Percentiles rank a stretch among this genome's conserved stretches.
phyloP scores from a whole-genome alignment of 2,888 invertebrate species.

The Catocala nupta region DNA sequence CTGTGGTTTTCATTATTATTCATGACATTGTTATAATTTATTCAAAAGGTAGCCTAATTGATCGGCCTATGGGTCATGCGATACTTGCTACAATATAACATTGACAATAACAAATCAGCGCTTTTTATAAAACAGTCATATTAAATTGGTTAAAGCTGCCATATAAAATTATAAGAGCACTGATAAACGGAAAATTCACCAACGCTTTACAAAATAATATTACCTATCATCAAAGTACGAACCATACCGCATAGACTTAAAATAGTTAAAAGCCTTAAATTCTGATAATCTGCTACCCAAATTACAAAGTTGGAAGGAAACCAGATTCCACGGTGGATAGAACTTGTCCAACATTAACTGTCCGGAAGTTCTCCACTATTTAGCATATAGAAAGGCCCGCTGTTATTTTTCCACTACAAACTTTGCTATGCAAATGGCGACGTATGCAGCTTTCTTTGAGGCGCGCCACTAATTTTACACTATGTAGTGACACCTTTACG shows the following conservation, averaged over 20 bases:
- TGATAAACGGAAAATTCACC: too few species aligned
- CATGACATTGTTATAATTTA: too few species aligned
- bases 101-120: too few species aligned
- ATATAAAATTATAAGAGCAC: too few species aligned
- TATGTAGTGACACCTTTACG: constrained; percentile 32
- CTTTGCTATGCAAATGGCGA: constrained; percentile 73
- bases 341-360: constrained; percentile 61
- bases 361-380: constrained; percentile 63
- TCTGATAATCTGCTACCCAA: constrained; percentile 33
- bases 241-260: background rate
- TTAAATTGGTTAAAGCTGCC: too few species aligned
- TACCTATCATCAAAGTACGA: background rate
- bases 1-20: too few species aligned
- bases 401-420: constrained; percentile 70
- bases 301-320: constrained; percentile 43
- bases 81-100: too few species aligned
- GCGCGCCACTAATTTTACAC: constrained; percentile 51
- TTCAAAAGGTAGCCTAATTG: too few species aligned
- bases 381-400: constrained; percentile 72
- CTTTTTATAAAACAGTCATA: too few species aligned
- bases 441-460: constrained; percentile 62
- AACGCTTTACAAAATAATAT: background rate
- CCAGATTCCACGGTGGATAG: constrained; percentile 56
- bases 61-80: too few species aligned
- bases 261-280: constrained; percentile 24